A percentile compares a stretch with the other conserved stretches of the same genome.
These are phyloP conservation scores for Cichladusa arquata DNA, from an alignment of 2,113 vertebrate species.

Conservation along the genomic window DNA sequence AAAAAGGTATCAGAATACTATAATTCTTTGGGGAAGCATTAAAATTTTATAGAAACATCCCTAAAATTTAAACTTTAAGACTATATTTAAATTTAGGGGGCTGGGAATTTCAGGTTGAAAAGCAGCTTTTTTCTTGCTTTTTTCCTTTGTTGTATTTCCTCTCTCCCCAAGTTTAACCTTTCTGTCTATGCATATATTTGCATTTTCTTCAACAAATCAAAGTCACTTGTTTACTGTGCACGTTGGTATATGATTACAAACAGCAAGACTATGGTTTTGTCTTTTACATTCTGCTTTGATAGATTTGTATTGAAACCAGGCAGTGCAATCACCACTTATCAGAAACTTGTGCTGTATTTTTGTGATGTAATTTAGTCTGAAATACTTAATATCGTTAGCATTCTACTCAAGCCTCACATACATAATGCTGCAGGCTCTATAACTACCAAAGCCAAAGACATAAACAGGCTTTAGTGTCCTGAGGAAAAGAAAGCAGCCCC, in stretches of 20 bases:
- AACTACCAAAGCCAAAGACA: background rate
- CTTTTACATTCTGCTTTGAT: background rate
- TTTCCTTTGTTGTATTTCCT: rapidly evolving
- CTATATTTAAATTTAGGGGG: background rate
- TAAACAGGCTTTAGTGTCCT: slow-evolving; percentile 17
- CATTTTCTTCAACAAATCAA: background rate
- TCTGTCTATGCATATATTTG: background rate
- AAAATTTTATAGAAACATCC: background rate
- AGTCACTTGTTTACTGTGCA: background rate
- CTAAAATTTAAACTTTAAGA: background rate
- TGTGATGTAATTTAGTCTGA: background rate
- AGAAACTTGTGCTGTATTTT: background rate
- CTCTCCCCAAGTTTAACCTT: background rate
- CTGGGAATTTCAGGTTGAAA: background rate
- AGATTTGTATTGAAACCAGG: background rate
- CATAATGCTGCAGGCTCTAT: background rate
- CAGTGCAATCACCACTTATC: background rate
- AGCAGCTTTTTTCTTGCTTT: background rate
- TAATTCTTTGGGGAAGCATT: background rate
- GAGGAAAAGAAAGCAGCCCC: background rate
- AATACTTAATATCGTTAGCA: slow-evolving; percentile 6
- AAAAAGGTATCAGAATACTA: background rate
- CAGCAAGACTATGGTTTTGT: background rate
- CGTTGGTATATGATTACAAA: background rate
- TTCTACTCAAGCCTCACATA: background rate